Percentiles rank a stretch among this genome's conserved stretches.
phyloP scores from a whole-genome alignment of 1,140 invertebrate species.

The Parasteatoda tepidariorum region DNA sequence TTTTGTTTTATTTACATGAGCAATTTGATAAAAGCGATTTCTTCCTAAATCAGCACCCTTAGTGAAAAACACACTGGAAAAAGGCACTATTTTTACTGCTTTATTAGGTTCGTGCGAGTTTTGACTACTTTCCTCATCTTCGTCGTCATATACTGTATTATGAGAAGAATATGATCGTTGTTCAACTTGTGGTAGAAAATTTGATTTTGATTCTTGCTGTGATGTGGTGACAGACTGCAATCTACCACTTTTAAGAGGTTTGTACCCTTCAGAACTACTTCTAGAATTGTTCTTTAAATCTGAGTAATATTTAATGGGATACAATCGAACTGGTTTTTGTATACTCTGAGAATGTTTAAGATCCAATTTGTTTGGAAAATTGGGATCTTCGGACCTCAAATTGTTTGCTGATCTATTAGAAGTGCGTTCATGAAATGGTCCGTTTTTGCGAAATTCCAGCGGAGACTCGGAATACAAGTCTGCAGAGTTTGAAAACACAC shows the following conservation, averaged over 20 bases:
- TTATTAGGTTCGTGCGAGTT: background rate
- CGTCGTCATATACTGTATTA: background rate
- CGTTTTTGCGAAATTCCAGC: too few relatives aligned
- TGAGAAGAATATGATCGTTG: background rate
- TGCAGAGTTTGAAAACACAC: too few relatives aligned
- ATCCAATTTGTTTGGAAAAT: background rate
- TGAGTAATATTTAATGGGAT: background rate
- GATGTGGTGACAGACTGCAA: background rate
- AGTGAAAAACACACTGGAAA: background rate
- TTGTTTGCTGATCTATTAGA: too few relatives aligned
- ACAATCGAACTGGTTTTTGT: background rate
- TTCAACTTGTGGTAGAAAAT: background rate
- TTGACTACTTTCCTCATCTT: background rate
- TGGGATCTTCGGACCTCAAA: too few relatives aligned
- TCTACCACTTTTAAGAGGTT: too few relatives aligned
- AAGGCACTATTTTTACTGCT: background rate
- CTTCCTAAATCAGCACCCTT: background rate
- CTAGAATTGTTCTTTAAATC: background rate
- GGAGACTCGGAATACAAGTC: too few relatives aligned
- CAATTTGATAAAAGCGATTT: background rate
- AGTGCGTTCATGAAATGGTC: too few relatives aligned
- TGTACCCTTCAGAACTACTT: background rate
- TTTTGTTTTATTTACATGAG: background rate
- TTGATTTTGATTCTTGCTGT: background rate
- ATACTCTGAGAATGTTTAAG: background rate